Conservation (phyloP, 2,888 invertebrate genomes). For the Margaritifera margaritifera region DNA sequence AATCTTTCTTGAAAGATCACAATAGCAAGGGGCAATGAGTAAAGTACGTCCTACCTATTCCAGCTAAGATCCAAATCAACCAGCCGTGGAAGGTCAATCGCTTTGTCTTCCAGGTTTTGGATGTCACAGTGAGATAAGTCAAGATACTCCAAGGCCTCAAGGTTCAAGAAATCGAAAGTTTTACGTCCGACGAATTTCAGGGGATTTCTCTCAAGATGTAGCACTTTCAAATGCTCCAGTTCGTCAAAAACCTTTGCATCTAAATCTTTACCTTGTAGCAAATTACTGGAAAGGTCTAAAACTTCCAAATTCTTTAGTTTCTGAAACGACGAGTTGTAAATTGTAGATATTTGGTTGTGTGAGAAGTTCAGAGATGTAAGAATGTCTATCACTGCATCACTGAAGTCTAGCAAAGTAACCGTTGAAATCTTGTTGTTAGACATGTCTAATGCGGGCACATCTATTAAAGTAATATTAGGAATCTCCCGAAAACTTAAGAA, state of each 20-base stretch:
- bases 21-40: neutral
- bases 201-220: slow-evolving; percentile 28
- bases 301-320: slow-evolving; percentile 10
- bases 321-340: slow-evolving; percentile 18
- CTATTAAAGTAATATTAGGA: too few species aligned
- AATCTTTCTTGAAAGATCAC: too few species aligned
- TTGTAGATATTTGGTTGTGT: slow-evolving; percentile 19
- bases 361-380: slow-evolving; percentile 11
- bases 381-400: neutral
- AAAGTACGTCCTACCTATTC: slow-evolving; percentile 19
- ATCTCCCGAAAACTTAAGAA: too few species aligned
- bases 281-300: slow-evolving; percentile 33
- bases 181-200: slow-evolving; percentile 12
- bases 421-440: slow-evolving; percentile 26
- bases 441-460: slow-evolving; percentile 12
- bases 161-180: slow-evolving; percentile 27
- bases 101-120: slow-evolving; percentile 7
- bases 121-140: slow-evolving; percentile 32
- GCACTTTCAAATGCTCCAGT: slow-evolving; percentile 10
- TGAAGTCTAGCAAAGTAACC: slow-evolving; percentile 19
- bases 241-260: slow-evolving; percentile 21
- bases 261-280: slow-evolving; percentile 15
- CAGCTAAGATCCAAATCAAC: slow-evolving; percentile 27
- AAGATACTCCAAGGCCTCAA: slow-evolving; percentile 15
- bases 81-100: slow-evolving; percentile 20